Base-by-base conservation (phyloP, 92 coral and sea anemone genomes). In the Epizoanthus scotinus region DNA sequence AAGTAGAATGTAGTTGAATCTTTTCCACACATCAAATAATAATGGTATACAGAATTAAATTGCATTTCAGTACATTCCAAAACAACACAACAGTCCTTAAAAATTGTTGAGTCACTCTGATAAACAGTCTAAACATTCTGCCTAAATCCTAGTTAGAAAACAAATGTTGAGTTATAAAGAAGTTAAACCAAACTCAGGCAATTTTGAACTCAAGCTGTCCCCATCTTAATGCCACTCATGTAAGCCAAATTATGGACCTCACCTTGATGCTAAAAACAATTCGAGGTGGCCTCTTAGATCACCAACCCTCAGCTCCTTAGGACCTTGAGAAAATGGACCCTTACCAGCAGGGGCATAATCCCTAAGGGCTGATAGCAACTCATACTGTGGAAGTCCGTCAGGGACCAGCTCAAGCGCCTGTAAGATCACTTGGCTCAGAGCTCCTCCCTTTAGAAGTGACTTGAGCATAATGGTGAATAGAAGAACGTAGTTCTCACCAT, bases 401-500 rank as follows among this genome's bases (percentile, higher is more conserved):
- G 97, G 94, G 63, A 70, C 87, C 53, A 85, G 69, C 28, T 63
- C 78, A 53, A 93, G 97, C 63, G 94, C 97, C 70, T 77, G 79
- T 38, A 71, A 67, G 14, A 90, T 67, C 78, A 86, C 83, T 62
- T 72, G 74, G 27, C 89, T 83, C 0, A 91, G 87, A 17, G 90
- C 97, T 8, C 75, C 71, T 47, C 86, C 78, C 50, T 84, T 75
- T 8, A 90, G 80, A 71, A 93, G 85, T 17, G 89, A 84, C 83
- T 93, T 93, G 58, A 90, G 38, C 79, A 93, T 71, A 84, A 90
- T 87, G 52, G 85, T 78, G 71, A 87, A 90, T 28, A 93, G 74
- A 58, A 88, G 24, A 25, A 78, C 50, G 36, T 52, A 19, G 56
- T 77, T 85, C 29, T 79, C 82, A 7, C 90, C 59, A 47, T 69